A percentile compares a stretch with the other conserved stretches of the same genome.
Conservation (phyloP, 2,113 vertebrate species). For the Heterochromis multidens region DNA sequence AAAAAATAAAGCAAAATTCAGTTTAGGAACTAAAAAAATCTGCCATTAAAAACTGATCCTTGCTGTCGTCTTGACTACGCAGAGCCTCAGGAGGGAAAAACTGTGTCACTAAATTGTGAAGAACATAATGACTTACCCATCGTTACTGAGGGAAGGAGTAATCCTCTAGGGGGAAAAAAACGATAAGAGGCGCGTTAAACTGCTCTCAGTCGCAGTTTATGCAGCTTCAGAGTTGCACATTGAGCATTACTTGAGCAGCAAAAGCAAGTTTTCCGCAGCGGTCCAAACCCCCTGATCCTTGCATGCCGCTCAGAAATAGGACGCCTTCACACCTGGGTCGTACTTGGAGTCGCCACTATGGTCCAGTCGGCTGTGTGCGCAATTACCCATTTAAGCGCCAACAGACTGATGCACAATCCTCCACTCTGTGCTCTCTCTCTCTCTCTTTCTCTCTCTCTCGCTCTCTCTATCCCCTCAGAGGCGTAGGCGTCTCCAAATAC, state of each 20-base stretch:
- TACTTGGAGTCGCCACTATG: slow-evolving; percentile 41
- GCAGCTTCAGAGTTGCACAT: slow-evolving; percentile 5
- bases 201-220: slow-evolving; percentile 27
- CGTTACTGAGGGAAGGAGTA: slow-evolving; percentile 18
- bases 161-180: slow-evolving; percentile 15
- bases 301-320: not conserved
- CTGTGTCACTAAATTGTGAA: slow-evolving; percentile 10
- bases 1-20: not conserved
- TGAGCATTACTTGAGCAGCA: slow-evolving; percentile 21
- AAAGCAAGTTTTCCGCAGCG: slow-evolving; percentile 53
- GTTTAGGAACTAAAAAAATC: not conserved
- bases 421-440: not conserved
- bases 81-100: not conserved
- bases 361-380: slow-evolving; percentile 52
- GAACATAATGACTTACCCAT: slow-evolving; percentile 60
- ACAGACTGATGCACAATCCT: slow-evolving; percentile 32
- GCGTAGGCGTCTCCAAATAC: slow-evolving; percentile 44
- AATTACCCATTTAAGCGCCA: slow-evolving; percentile 54
- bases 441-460: not conserved
- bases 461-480: not conserved
- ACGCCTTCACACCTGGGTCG: slow-evolving; percentile 27
- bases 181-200: slow-evolving; percentile 47
- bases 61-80: not conserved
- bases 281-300: not conserved
- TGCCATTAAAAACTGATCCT: not conserved